Evolutionary conservation across 1,140 invertebrate species (phyloP), one percentile per base, ranked within the genome.

Genomic region (Wiebesia pumilae): DNA sequence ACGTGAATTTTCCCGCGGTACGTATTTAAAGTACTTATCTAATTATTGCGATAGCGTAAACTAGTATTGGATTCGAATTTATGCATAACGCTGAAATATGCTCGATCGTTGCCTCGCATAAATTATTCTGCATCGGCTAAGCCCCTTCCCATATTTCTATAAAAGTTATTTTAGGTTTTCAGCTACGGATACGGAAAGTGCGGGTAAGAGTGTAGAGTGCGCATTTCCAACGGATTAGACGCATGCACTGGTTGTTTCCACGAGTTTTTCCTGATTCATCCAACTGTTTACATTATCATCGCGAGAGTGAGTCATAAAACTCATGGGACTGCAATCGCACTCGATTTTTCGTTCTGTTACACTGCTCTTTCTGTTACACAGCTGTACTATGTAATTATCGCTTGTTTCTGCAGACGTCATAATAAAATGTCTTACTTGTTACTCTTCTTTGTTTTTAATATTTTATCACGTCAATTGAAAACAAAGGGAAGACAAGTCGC

Each of bases 181-280:
- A n/a, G n/a, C n/a, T n/a, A n/a, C n/a, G n/a, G n/a, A n/a, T n/a
- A n/a, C n/a, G n/a, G n/a, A 47, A 47, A 47, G 43, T 47, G 43
- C 14, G 6, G 43, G 43, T 7, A 47, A 47, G 14, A 47, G 6
- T 16, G 19, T 16, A 16, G 19, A 54, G 51, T 16, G 19, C 19
- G 19, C 6, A 16, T 19, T 54, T 19, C 51, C 1, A 47, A n/a
- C 12, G 27, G 73, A 9, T 51, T 16, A 81, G 47, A 62, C 0
- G 47, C 16, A 7, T 10, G 38, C 67, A 33, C 14, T 16, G 35
- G 54, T 75, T 54, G 47, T 83, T 83, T 83, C 47, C 69, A 71
- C 47, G 38, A 58, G 43, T 82, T 82, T 81, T 82, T 75, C 67
- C 47, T 83, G 81, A 83, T 83, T 83, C 81, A 83, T 58, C 69